A percentile compares a stretch with the other conserved stretches of the same genome.
phyloP scores from a whole-genome alignment of 2,113 vertebrate genomes.

The Peromyscus polionotus region DNA sequence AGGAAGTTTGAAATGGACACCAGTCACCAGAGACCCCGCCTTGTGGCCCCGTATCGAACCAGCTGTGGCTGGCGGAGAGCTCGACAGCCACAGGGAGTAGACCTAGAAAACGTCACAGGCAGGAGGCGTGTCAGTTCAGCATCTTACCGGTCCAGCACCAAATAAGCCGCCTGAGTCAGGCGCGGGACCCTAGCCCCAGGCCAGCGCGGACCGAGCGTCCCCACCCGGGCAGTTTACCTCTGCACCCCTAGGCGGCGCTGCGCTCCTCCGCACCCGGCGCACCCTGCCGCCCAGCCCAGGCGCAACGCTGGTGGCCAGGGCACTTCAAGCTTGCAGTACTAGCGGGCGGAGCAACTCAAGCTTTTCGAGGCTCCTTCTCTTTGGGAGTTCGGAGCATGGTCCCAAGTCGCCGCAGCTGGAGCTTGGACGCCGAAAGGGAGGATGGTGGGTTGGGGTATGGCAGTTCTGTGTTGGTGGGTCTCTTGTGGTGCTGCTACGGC shows the following conservation, averaged over 20 bases:
- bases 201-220: too few relatives aligned
- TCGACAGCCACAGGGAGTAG: neutral
- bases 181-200: rapidly evolving
- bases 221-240: neutral
- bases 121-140: neutral
- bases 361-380: neutral
- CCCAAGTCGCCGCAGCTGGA: conserved; percentile 67
- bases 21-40: neutral
- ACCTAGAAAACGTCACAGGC: neutral
- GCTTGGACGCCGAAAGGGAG: conserved; percentile 80
- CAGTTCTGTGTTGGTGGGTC: conserved; percentile 82
- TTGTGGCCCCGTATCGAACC: neutral
- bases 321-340: neutral
- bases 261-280: conserved; percentile 32
- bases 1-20: neutral
- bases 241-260: conserved; percentile 82
- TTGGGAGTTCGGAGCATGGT: conserved; percentile 66
- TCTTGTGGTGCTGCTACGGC: conserved; percentile 74
- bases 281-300: neutral
- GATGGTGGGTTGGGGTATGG: conserved; percentile 82
- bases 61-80: neutral
- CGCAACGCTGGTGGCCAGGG: neutral
- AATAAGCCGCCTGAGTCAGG: rapidly evolving
- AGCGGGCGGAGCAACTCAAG: neutral
- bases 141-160: rapidly evolving